Evolutionary conservation across 2,888 invertebrate species (phyloP).

Genomic region (Cremastobaeus sp.): DNA sequence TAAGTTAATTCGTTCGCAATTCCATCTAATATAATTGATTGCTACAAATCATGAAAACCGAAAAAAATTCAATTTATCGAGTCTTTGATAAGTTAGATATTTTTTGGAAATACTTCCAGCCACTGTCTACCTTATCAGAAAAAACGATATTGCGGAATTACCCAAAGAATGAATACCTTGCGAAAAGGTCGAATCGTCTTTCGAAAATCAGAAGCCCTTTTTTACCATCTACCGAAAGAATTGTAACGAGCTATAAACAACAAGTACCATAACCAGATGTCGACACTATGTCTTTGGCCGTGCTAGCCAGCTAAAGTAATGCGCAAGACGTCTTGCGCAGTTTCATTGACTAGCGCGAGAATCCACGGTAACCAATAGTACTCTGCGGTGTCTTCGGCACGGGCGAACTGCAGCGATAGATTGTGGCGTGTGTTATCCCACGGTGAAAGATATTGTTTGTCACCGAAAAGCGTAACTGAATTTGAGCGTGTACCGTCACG

Average conservation of each 20-base stretch:
- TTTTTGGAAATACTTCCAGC: no score
- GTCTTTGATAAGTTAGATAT: no score
- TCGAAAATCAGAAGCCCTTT: background rate
- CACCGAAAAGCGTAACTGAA: constrained; percentile 22
- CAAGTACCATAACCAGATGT: constrained; percentile 67
- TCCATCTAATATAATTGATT: no score
- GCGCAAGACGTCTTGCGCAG: constrained; percentile 74
- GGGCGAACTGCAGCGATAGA: constrained; percentile 62
- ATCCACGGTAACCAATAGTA: constrained; percentile 69
- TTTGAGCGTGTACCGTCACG: constrained; percentile 13
- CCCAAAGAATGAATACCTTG: no score
- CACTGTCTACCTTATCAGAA: no score
- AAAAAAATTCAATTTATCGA: no score
- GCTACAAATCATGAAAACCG: no score
- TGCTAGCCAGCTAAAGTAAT: constrained; percentile 65
- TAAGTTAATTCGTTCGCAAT: no score
- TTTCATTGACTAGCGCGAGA: constrained; percentile 73
- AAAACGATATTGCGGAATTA: no score
- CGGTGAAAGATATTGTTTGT: constrained; percentile 32
- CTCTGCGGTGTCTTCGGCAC: constrained; percentile 73
- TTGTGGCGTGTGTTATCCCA: constrained; percentile 57
- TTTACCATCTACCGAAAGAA: constrained; percentile 23
- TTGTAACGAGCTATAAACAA: background rate
- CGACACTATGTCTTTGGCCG: constrained; percentile 68
- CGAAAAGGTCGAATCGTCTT: constrained; percentile 7